These are phyloP conservation scores for Phthorimaea operculella DNA, from an alignment of 1,140 invertebrate species.

Conservation along the genomic window DNA sequence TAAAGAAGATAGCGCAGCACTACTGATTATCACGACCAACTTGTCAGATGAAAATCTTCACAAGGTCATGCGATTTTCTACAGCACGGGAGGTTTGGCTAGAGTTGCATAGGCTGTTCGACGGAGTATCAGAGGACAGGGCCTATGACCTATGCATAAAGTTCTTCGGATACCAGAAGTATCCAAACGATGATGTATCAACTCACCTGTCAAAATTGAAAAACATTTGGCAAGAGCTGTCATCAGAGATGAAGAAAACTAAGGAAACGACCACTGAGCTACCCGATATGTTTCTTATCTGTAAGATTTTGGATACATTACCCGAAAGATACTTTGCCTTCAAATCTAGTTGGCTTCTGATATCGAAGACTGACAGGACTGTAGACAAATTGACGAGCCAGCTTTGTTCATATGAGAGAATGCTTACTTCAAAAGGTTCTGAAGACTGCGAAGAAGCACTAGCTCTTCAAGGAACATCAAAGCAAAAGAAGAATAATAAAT, in stretches of 20 bases:
- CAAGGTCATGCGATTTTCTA: slow-evolving; percentile 6
- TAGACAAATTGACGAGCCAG: neutral
- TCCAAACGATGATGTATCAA: slow-evolving; percentile 10
- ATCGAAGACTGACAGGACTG: neutral
- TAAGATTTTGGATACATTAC: slow-evolving; percentile 18
- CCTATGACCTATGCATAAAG: slow-evolving; percentile 20
- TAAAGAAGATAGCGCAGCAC: neutral
- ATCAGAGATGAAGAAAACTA: slow-evolving; percentile 6
- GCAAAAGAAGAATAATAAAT: neutral
- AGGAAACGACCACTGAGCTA: slow-evolving; percentile 9
- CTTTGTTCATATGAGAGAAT: neutral
- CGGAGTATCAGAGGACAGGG: slow-evolving; percentile 17
- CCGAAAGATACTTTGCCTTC: slow-evolving; percentile 14
- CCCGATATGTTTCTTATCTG: slow-evolving; percentile 19
- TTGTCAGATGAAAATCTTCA: slow-evolving; percentile 6
- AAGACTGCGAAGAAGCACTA: neutral
- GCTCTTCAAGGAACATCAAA: neutral
- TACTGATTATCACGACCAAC: slow-evolving; percentile 2
- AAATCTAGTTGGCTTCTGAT: slow-evolving; percentile 17
- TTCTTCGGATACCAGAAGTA: slow-evolving; percentile 20
- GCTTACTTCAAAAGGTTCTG: neutral
- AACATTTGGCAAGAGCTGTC: slow-evolving; percentile 14
- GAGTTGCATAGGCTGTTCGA: slow-evolving; percentile 21
- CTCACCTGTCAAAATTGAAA: slow-evolving; percentile 16
- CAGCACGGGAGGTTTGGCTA: slow-evolving; percentile 14